Percentiles rank a stretch among this genome's conserved stretches.
Conservation (phyloP, 2,888 invertebrate species). For the Drosophila silvestris region DNA sequence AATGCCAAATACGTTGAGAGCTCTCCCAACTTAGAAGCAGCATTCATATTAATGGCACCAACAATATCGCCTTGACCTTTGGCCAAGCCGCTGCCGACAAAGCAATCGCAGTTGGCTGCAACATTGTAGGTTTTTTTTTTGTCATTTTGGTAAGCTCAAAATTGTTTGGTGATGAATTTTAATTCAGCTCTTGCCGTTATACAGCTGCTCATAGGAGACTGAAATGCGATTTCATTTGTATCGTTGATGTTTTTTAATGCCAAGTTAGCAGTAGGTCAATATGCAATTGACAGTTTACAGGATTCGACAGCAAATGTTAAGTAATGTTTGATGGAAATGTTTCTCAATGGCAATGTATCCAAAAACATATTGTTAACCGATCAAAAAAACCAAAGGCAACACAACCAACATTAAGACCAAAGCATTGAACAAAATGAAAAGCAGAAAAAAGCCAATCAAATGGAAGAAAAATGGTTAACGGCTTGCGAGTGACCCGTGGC, state of each 20-base stretch:
- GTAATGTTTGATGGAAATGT: conserved; percentile 30
- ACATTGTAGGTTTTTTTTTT: not conserved
- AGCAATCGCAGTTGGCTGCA: conserved; percentile 3
- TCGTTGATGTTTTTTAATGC: conserved; percentile 17
- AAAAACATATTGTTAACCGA: conserved; percentile 11
- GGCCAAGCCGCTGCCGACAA: conserved; percentile 8
- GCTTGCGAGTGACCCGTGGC: conserved; percentile 48
- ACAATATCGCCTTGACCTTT: conserved; percentile 51
- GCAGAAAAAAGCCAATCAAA: conserved; percentile 59
- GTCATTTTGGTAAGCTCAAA: conserved; percentile 20
- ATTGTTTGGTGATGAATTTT: conserved; percentile 20
- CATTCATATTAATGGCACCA: conserved; percentile 42
- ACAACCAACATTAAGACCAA: conserved; percentile 24
- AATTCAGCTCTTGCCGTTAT: not conserved
- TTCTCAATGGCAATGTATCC: conserved; percentile 3
- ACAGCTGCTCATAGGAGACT: conserved; percentile 1
- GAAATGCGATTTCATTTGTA: conserved; percentile 10
- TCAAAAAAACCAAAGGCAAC: conserved; percentile 19
- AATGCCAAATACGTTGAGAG: conserved; percentile 58
- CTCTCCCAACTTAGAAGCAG: conserved; percentile 24
- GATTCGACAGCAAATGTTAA: conserved; percentile 10
- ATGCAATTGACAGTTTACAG: conserved; percentile 33
- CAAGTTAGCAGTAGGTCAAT: conserved; percentile 4
- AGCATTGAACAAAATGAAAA: conserved; percentile 38
- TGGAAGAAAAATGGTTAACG: conserved; percentile 51